These are phyloP conservation scores for Lycorma delicatula DNA, from an alignment of 1,140 invertebrate genomes.

Conservation along the genomic window DNA sequence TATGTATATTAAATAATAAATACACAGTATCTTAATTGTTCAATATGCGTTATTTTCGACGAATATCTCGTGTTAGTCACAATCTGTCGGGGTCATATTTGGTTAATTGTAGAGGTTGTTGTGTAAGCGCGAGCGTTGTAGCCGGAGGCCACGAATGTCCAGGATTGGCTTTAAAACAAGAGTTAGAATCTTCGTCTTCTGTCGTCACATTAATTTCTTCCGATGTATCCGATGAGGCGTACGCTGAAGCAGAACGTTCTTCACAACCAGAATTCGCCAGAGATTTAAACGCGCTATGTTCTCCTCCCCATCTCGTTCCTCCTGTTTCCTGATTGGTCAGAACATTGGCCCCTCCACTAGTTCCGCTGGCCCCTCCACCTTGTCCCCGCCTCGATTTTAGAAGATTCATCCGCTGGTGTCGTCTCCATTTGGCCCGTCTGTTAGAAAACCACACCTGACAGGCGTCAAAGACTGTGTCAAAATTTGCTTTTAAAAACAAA, in stretches of 20 bases:
- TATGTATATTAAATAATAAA: no score
- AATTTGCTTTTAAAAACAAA: no score
- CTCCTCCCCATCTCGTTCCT: slow-evolving; percentile 58
- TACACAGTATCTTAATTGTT: no score
- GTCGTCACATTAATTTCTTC: slow-evolving; percentile 34
- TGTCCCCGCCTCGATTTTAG: slow-evolving; percentile 53
- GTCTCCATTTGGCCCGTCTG: slow-evolving; percentile 94
- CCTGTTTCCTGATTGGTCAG: slow-evolving; percentile 35
- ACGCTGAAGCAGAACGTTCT: slow-evolving; percentile 15
- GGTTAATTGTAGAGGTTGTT: slow-evolving; percentile 27
- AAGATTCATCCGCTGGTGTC: slow-evolving; percentile 88
- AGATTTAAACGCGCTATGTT: slow-evolving; percentile 77
- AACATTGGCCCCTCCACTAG: slow-evolving; percentile 39
- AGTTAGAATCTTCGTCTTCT: slow-evolving; percentile 26
- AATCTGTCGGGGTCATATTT: slow-evolving; percentile 25
- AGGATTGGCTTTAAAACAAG: neutral
- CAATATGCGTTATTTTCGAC: no score
- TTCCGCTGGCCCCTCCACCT: slow-evolving; percentile 46
- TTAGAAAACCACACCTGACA: slow-evolving; percentile 96
- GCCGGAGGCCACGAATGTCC: slow-evolving; percentile 11
- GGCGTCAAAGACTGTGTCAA: no score
- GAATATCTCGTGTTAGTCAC: no score
- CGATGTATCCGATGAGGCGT: slow-evolving; percentile 27
- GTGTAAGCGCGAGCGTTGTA: slow-evolving; percentile 8
- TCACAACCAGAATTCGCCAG: slow-evolving; percentile 32